A percentile compares a stretch with the other conserved stretches of the same genome.
Evolutionary conservation across 2,113 vertebrate species (phyloP).

Genomic region (Holacanthus passer): DNA sequence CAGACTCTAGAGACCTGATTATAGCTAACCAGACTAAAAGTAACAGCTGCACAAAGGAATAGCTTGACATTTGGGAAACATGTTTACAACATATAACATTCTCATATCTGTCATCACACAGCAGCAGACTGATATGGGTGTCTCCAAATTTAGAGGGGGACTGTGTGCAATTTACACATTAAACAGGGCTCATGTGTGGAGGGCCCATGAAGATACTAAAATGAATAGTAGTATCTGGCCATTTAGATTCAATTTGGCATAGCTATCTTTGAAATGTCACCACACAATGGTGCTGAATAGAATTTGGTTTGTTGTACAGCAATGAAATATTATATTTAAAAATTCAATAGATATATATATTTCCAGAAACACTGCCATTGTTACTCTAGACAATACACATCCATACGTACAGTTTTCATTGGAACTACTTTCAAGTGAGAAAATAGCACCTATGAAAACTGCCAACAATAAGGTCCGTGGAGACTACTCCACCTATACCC

Average conservation of each 20-base stretch:
- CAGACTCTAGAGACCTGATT: background rate
- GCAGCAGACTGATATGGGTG: background rate
- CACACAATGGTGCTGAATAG: background rate
- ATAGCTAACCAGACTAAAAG: background rate
- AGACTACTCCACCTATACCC: background rate
- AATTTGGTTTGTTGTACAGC: background rate
- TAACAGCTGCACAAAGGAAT: background rate
- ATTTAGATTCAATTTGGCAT: too few relatives aligned
- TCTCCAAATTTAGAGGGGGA: background rate
- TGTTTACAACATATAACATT: background rate
- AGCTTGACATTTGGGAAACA: background rate
- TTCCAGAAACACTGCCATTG: background rate
- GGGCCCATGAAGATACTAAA: too few relatives aligned
- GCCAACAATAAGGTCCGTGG: background rate
- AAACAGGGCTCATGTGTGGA: too few relatives aligned
- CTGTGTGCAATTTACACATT: background rate
- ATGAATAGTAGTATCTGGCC: too few relatives aligned
- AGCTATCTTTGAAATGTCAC: background rate
- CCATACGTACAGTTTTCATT: background rate
- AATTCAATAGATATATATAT: too few relatives aligned
- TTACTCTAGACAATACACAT: background rate
- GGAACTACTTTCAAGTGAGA: background rate
- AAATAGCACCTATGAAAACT: background rate
- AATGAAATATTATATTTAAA: background rate
- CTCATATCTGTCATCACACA: background rate